A percentile compares a stretch with the other conserved stretches of the same genome.
Evolutionary conservation across 2,888 invertebrate species (phyloP).

Genomic region (Harpalus rufipes): DNA sequence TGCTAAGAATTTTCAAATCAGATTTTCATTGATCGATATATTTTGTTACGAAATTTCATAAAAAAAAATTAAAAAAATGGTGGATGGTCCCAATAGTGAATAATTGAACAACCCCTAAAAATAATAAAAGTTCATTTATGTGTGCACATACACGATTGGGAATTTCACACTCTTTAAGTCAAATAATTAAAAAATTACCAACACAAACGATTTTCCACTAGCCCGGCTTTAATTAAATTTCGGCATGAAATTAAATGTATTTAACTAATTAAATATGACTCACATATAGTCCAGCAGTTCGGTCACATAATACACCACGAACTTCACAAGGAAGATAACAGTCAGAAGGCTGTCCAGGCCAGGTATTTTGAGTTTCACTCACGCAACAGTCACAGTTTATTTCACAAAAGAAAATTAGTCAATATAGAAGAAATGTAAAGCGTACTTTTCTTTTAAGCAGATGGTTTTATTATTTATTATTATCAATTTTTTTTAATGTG

Average conservation of each 20-base stretch:
- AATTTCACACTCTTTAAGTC: slow-evolving; percentile 46
- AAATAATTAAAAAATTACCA: slow-evolving; percentile 57
- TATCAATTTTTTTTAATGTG: no score
- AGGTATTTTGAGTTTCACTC: neutral
- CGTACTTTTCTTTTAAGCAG: neutral
- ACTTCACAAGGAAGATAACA: slow-evolving; percentile 38
- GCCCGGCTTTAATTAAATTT: slow-evolving; percentile 60
- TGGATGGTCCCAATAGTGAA: neutral
- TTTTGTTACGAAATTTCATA: no score
- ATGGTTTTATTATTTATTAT: neutral
- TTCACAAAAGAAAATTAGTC: neutral
- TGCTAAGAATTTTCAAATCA: no score
- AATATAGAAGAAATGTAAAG: no score
- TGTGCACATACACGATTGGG: slow-evolving; percentile 18
- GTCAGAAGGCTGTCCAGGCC: slow-evolving; percentile 32
- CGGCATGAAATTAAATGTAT: slow-evolving; percentile 58
- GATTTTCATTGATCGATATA: no score
- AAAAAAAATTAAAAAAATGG: no score
- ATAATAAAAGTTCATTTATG: neutral
- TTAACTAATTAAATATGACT: slow-evolving; percentile 59
- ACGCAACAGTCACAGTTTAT: slow-evolving; percentile 6
- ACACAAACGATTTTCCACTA: slow-evolving; percentile 63
- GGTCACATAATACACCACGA: slow-evolving; percentile 55
- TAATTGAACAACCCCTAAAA: neutral
- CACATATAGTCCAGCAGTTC: slow-evolving; percentile 46